Evolutionary conservation across 2,797 vertebrate species (phyloP).

Genomic region (Crenuchus spilurus): DNA sequence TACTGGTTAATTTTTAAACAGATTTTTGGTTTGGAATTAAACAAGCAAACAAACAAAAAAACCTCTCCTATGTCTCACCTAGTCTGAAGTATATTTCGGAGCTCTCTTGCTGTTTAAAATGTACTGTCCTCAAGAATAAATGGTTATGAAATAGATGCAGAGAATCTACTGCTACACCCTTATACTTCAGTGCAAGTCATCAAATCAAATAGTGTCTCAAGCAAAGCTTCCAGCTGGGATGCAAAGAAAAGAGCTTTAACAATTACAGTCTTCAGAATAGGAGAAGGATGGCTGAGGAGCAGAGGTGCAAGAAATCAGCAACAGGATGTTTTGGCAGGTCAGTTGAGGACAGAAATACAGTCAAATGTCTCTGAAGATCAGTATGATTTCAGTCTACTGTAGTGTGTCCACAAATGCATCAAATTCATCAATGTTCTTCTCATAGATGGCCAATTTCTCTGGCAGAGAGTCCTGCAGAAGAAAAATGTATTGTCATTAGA

Average conservation of each 20-base stretch:
- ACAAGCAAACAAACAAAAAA: no score
- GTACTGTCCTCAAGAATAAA: not conserved
- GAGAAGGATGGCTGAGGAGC: not conserved
- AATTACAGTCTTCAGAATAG: conserved; percentile 9
- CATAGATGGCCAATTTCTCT: conserved; percentile 94
- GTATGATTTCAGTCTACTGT: conserved; percentile 77
- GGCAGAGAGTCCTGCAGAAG: conserved; percentile 89
- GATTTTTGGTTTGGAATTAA: no score
- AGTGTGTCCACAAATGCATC: conserved; percentile 98
- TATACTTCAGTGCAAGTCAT: not conserved
- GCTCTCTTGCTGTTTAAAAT: not conserved
- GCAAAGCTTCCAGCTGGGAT: not conserved
- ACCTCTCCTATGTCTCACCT: no score
- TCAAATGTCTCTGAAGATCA: conserved; percentile 11
- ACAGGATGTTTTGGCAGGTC: conserved; percentile 10
- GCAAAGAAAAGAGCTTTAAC: not conserved
- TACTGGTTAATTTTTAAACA: no score
- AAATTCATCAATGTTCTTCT: conserved; percentile 97
- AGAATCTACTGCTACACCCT: not conserved
- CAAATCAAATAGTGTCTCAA: not conserved
- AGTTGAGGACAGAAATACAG: not conserved
- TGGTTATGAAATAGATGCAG: not conserved
- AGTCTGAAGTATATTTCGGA: no score
- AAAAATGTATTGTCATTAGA: not conserved
- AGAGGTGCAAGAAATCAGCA: not conserved